phyloP scores from a whole-genome alignment of 2,113 vertebrate genomes.

The Anthoscopus minutus region DNA sequence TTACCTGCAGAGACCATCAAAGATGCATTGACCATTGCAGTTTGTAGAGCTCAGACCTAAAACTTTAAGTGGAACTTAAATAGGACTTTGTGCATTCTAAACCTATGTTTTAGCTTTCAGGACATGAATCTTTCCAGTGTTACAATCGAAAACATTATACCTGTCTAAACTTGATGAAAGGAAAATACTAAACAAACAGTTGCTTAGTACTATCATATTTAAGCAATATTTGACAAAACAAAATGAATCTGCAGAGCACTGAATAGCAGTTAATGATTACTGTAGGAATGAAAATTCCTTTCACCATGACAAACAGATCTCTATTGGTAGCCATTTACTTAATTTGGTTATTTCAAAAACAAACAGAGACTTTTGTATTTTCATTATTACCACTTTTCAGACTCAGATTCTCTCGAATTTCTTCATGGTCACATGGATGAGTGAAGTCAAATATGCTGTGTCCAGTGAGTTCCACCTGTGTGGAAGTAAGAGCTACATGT shows the following conservation, averaged over 20 bases:
- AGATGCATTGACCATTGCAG: neutral
- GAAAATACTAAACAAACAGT: neutral
- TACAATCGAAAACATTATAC: neutral
- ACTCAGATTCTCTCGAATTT: conserved; percentile 86
- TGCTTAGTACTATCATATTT: neutral
- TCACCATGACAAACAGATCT: neutral
- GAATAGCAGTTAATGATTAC: neutral
- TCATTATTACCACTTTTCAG: conserved; percentile 76
- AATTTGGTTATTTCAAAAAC: neutral
- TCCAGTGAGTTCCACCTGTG: conserved; percentile 91
- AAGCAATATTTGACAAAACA: neutral
- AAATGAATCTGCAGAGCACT: neutral
- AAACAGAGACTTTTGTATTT: neutral
- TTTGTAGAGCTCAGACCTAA: neutral
- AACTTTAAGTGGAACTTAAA: neutral
- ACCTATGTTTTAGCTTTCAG: neutral
- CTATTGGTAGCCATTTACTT: neutral
- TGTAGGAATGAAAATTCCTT: neutral
- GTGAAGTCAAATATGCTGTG: conserved; percentile 95
- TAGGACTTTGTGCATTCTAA: neutral
- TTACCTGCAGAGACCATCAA: neutral
- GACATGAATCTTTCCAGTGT: neutral
- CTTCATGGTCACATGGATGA: conserved; percentile 93
- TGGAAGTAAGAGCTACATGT: neutral
- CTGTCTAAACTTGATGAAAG: neutral